Evolutionary conservation across 2,113 vertebrate species (phyloP).

Genomic region (Ictalurus punctatus): DNA sequence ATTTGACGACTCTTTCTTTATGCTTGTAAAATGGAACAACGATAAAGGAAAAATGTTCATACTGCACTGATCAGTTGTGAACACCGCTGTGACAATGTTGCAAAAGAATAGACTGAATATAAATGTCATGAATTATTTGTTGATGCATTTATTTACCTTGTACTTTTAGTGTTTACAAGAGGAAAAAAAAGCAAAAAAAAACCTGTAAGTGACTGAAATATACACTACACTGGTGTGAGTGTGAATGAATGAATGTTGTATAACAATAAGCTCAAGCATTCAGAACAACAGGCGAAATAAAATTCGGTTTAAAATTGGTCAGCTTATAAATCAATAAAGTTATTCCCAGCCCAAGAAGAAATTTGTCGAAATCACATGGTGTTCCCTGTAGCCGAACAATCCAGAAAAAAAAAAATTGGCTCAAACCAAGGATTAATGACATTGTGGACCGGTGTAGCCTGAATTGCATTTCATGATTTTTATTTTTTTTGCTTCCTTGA

Average conservation of each 20-base stretch:
- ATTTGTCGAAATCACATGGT: too few species aligned
- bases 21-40: not conserved
- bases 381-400: not conserved
- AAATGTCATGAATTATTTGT: not conserved
- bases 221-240: not conserved
- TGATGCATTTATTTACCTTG: not conserved
- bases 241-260: not conserved
- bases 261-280: not conserved
- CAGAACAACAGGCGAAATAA: not conserved
- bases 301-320: not conserved
- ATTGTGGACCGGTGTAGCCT: not conserved
- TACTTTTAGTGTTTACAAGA: not conserved
- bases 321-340: too few species aligned
- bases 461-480: not conserved
- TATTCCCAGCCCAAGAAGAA: too few species aligned
- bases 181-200: not conserved
- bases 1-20: not conserved
- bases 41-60: too few species aligned
- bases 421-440: not conserved
- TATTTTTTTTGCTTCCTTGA: not conserved
- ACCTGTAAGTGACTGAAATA: not conserved
- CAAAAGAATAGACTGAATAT: not conserved
- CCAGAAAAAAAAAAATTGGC: too few species aligned
- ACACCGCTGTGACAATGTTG: not conserved
- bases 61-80: not conserved